Conservation (phyloP, 2,113 vertebrate species). For the Colossoma macropomum region DNA sequence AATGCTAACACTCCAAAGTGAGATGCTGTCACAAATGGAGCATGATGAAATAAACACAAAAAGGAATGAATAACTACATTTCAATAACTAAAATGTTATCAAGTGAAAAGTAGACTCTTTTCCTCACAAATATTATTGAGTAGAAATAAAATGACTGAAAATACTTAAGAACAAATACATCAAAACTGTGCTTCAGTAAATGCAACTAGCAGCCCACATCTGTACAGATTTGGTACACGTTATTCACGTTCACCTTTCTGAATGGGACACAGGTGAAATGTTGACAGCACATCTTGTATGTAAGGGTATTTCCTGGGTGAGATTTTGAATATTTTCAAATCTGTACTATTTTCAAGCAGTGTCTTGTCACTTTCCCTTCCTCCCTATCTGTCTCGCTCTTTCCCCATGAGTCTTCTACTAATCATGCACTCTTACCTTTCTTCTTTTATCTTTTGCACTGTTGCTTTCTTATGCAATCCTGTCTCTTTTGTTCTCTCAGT, state of each 20-base stretch:
- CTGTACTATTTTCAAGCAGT: background rate
- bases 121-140: no score
- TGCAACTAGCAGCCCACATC: no score
- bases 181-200: no score
- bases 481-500: background rate
- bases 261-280: background rate
- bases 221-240: no score
- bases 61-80: no score
- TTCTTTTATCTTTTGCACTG: background rate
- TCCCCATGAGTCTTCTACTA: background rate
- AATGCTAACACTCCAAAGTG: no score
- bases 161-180: no score
- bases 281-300: background rate
- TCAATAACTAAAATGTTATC: no score
- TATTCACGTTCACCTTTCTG: background rate
- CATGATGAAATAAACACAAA: no score
- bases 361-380: background rate
- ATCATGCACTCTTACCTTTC: background rate
- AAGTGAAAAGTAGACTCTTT: no score
- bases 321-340: background rate
- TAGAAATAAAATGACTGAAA: no score
- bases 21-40: no score
- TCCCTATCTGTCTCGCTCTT: background rate
- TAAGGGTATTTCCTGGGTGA: background rate
- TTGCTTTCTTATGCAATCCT: constrained; percentile 10